phyloP scores from a whole-genome alignment of 2,797 vertebrate species.

The Tolypeutes matacus region DNA sequence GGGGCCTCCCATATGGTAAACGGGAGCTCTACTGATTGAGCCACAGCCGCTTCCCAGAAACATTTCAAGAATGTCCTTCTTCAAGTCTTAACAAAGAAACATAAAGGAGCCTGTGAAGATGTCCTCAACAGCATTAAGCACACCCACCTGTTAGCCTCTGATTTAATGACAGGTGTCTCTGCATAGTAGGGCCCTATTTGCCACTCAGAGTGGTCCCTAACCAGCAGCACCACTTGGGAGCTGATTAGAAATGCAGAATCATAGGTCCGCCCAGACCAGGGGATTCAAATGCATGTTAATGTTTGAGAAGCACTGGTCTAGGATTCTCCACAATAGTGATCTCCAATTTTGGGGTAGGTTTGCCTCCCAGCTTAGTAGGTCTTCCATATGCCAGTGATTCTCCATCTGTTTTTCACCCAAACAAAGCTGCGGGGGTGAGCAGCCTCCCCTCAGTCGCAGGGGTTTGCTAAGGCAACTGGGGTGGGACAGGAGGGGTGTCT shows the following conservation, averaged over 20 bases:
- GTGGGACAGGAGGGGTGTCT: background rate
- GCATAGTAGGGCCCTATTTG: background rate
- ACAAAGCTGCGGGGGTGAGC: background rate
- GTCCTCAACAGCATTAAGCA: background rate
- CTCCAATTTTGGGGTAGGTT: background rate
- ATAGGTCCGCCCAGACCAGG: background rate
- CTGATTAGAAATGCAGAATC: background rate
- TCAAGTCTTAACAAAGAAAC: background rate
- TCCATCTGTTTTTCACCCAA: background rate
- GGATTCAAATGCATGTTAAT: accelerated
- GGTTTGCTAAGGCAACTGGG: background rate
- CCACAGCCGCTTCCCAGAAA: no score
- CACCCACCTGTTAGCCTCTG: background rate
- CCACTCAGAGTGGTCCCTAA: background rate
- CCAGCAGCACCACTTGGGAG: background rate
- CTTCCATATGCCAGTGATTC: background rate
- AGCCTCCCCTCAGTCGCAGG: background rate
- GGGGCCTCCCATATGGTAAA: no score
- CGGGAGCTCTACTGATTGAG: no score
- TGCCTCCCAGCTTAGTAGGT: background rate
- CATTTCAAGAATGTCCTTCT: background rate
- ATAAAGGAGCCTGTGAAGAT: background rate
- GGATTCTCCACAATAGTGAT: background rate
- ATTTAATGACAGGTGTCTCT: background rate
- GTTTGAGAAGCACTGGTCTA: background rate